Evolutionary conservation across 2,888 invertebrate species (phyloP).

Genomic region (Cheilosia pagana): DNA sequence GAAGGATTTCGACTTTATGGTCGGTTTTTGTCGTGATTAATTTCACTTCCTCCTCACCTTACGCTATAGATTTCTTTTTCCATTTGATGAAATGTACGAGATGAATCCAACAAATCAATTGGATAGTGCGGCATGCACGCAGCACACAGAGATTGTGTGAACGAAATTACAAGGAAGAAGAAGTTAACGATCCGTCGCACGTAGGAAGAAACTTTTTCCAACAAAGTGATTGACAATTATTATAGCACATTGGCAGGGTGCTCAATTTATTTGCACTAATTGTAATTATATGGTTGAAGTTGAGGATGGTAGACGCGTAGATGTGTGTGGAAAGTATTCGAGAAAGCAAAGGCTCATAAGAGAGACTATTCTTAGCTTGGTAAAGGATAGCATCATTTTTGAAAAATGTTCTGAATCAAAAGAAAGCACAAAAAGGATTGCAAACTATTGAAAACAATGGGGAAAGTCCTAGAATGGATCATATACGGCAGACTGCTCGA

Average conservation of each 20-base stretch:
- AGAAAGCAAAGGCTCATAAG: too few relatives aligned
- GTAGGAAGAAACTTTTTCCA: constrained; percentile 38
- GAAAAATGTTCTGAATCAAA: too few relatives aligned
- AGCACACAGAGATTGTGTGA: not conserved
- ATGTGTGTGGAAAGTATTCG: too few relatives aligned
- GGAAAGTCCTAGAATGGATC: too few relatives aligned
- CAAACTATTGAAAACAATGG: too few relatives aligned
- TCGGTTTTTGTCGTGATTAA: constrained; percentile 64
- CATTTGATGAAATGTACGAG: constrained; percentile 30
- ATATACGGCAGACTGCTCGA: too few relatives aligned
- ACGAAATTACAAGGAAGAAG: constrained; percentile 7
- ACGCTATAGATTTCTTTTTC: constrained; percentile 27
- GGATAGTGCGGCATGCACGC: constrained; percentile 21
- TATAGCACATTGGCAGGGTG: not conserved
- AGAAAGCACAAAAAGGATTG: too few relatives aligned
- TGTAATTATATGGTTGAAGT: constrained; percentile 1
- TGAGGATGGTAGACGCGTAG: not conserved
- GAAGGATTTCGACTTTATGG: constrained; percentile 8
- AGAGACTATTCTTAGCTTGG: too few relatives aligned
- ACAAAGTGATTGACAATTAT: constrained; percentile 23
- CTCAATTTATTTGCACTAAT: constrained; percentile 33
- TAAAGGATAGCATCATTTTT: too few relatives aligned
- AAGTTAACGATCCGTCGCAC: constrained; percentile 41
- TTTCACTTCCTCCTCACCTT: constrained; percentile 45
- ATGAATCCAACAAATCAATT: constrained; percentile 60